Conservation (phyloP, 1,140 invertebrate species). For the Nasonia longicornis region DNA sequence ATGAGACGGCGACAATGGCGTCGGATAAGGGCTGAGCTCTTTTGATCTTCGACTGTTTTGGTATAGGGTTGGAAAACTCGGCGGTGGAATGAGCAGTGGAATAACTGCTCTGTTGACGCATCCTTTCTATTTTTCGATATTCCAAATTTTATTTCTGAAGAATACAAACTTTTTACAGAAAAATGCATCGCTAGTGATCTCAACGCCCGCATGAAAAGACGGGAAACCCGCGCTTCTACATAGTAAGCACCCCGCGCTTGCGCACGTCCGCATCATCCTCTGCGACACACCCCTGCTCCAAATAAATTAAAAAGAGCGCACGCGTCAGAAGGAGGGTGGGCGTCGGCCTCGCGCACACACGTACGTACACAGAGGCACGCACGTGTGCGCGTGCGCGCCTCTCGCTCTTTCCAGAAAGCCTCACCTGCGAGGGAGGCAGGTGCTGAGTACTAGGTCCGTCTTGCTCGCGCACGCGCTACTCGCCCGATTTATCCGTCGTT, state of each 20-base stretch:
- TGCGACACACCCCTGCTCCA: neutral
- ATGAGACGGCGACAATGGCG: neutral
- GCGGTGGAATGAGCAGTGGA: too few relatives aligned
- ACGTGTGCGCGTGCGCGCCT: neutral
- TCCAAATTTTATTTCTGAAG: too few relatives aligned
- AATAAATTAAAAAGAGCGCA: neutral
- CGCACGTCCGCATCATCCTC: neutral
- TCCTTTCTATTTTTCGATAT: too few relatives aligned
- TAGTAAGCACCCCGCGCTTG: neutral
- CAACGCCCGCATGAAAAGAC: neutral
- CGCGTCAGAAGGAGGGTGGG: conserved; percentile 9
- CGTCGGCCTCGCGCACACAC: neutral
- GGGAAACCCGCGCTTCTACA: neutral
- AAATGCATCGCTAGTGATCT: too few relatives aligned
- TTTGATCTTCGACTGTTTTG: neutral
- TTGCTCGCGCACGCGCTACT: neutral
- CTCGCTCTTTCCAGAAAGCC: conserved; percentile 11
- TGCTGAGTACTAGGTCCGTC: conserved; percentile 26
- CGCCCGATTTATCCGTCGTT: conserved; percentile 27
- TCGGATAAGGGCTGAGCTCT: neutral
- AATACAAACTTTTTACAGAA: too few relatives aligned
- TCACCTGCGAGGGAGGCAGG: conserved; percentile 40
- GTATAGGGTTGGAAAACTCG: too few relatives aligned
- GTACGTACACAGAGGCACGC: neutral
- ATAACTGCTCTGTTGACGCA: too few relatives aligned